Conservation (phyloP, 2,888 invertebrate species). For the Parnassius smintheus region DNA sequence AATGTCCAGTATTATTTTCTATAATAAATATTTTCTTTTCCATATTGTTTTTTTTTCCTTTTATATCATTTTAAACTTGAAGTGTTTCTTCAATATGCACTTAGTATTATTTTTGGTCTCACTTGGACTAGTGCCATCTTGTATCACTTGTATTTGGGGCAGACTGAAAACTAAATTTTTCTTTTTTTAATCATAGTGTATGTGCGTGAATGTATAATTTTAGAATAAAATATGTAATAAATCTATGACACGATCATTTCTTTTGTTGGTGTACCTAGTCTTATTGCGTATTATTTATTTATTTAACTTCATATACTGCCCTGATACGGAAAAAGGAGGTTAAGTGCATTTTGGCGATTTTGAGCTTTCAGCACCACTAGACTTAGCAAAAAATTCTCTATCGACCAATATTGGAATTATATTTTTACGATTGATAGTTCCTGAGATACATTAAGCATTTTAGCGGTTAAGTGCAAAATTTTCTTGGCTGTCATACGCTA, state of each 20-base stretch:
- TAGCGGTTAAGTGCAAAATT: no score
- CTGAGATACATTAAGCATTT: no score
- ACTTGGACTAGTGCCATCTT: constrained; percentile 52
- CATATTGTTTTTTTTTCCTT: constrained; percentile 53
- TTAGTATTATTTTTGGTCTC: constrained; percentile 18
- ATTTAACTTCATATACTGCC: no score
- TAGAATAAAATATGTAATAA: constrained; percentile 64
- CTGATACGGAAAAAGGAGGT: no score
- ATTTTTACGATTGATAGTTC: no score
- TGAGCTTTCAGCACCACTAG: no score
- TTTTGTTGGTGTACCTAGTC: constrained; percentile 18
- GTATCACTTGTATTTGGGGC: constrained; percentile 36
- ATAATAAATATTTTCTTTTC: constrained; percentile 71
- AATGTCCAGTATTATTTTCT: constrained; percentile 75
- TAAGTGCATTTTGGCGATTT: no score
- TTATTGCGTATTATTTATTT: no score
- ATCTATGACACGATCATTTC: constrained; percentile 32
- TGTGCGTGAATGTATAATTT: constrained; percentile 79
- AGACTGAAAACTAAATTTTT: constrained; percentile 47
- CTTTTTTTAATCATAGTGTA: constrained; percentile 65
- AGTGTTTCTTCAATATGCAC: not conserved
- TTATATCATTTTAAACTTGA: constrained; percentile 18
- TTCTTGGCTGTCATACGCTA: no score
- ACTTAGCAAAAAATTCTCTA: no score
- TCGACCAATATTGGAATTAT: no score